Evolutionary conservation across 2,888 invertebrate species (phyloP).

Genomic region (Stenchaetothrips biformis): DNA sequence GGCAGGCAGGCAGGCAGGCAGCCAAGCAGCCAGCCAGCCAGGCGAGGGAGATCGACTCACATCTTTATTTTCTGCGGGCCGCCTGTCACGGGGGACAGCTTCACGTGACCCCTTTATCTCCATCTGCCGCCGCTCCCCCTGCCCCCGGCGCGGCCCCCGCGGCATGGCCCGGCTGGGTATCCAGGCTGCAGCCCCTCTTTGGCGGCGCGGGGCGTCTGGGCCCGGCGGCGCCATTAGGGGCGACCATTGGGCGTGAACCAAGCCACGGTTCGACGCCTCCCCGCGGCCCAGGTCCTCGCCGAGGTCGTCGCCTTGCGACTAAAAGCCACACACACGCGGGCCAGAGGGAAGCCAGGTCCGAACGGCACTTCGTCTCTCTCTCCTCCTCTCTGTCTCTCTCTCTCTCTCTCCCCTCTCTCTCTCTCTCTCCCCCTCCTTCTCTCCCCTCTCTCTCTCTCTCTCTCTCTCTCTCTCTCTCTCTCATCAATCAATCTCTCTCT

Average conservation of each 20-base stretch:
- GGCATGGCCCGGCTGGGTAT: not conserved
- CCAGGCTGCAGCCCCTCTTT: not conserved
- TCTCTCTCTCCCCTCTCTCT: too few relatives aligned
- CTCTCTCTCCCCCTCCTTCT: too few relatives aligned
- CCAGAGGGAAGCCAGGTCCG: not conserved
- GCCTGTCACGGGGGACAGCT: constrained; percentile 16
- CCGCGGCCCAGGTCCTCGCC: too few relatives aligned
- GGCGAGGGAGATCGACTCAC: not conserved
- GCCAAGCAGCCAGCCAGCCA: too few relatives aligned
- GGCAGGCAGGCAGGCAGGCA: too few relatives aligned
- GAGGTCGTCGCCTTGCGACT: too few relatives aligned
- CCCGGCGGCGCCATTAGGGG: not conserved
- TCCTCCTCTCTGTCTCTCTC: too few relatives aligned
- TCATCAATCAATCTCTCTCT: too few relatives aligned
- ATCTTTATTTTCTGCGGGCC: constrained; percentile 10
- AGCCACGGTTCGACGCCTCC: too few relatives aligned
- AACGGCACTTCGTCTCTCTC: too few relatives aligned
- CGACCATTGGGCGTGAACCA: not conserved
- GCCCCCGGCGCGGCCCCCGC: not conserved
- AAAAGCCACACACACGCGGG: not conserved
- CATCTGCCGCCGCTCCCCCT: not conserved
- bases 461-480: too few relatives aligned
- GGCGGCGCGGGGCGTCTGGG: not conserved
- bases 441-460: too few relatives aligned
- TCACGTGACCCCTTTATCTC: not conserved